Evolutionary conservation across 1,140 invertebrate species (phyloP).

Genomic region (Drosophila eugracilis): DNA sequence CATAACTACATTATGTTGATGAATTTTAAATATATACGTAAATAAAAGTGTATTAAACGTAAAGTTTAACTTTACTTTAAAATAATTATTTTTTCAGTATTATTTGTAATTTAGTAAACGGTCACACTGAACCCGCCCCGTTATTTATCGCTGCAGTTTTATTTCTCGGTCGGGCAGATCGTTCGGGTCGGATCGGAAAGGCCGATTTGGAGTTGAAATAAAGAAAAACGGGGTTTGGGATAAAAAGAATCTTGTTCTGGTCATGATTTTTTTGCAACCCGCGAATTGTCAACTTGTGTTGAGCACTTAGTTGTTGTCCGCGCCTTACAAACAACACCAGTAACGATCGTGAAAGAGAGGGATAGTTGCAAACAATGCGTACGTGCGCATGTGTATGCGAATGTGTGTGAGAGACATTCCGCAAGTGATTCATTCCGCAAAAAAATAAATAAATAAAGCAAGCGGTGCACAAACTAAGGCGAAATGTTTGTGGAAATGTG

Average conservation of each 20-base stretch:
- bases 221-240: slow-evolving; percentile 1
- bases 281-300: neutral
- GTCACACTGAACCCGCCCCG: neutral
- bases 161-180: neutral
- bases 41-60: too few relatives aligned
- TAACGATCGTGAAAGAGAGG: slow-evolving; percentile 2
- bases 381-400: neutral
- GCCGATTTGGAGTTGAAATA: too few relatives aligned
- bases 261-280: neutral
- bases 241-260: slow-evolving; percentile 18
- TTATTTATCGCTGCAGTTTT: neutral
- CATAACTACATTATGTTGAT: too few relatives aligned
- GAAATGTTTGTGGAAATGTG: slow-evolving; percentile 14
- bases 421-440: slow-evolving; percentile 34
- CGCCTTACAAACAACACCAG: neutral
- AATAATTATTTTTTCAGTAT: neutral
- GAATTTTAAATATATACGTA: too few relatives aligned
- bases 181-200: slow-evolving; percentile 4
- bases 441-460: slow-evolving; percentile 14
- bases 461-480: neutral
- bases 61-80: too few relatives aligned
- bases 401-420: slow-evolving; percentile 11
- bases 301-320: neutral
- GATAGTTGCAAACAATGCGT: slow-evolving; percentile 22
- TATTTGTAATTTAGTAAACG: neutral